Base-by-base conservation (phyloP, 2,113 vertebrate species). In the Etia nguti region DNA sequence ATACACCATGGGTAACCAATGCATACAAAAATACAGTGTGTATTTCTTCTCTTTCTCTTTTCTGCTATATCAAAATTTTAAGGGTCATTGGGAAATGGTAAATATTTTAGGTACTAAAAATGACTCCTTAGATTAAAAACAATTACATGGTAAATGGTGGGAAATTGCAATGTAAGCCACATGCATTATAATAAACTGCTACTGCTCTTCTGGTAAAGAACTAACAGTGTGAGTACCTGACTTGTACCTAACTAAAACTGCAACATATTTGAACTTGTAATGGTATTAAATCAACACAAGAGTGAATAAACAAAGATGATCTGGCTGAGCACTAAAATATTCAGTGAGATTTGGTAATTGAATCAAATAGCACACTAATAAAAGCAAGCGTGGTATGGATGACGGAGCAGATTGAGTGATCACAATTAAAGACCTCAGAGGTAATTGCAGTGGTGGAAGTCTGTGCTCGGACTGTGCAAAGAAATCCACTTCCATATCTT, bases 381-480 rank as follows among this genome's bases (percentile, higher is more conserved):
- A 79, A 90, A 65, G 41, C 70, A 82, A 84, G 48, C 13, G 5
- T 43, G n/a, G 2, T 70, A 70, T 41, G 54, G n/a, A 83, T 31
- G 29, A 41, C 6, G 34, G 29, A 46, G 80, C 2, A 1, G 24
- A 79, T 50, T 24, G 52, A 88, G 68, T 52, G 68, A 48, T 81
- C 88, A 85, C 68, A 86, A 90, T 91, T 88, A 92, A 86, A 79
- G 82, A 81, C 88, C 68, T 88, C 43, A 87, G 82, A 70, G 29
- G 79, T 59, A 90, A 86, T 85, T 83, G 62, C 54, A 52, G 54
- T 80, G 85, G 26, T 77, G 68, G 55, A 89, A 93, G 75, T 81
- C 52, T 46, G 75, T 50, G 70, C 87, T 90, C 82, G 81, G 91
- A 92, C 92, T 88, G 83, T 79, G 88, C 89, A 93, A 88, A 92